These are phyloP conservation scores for Cynocephalus volans DNA, from an alignment of 2,113 vertebrate genomes.

Conservation along the genomic window DNA sequence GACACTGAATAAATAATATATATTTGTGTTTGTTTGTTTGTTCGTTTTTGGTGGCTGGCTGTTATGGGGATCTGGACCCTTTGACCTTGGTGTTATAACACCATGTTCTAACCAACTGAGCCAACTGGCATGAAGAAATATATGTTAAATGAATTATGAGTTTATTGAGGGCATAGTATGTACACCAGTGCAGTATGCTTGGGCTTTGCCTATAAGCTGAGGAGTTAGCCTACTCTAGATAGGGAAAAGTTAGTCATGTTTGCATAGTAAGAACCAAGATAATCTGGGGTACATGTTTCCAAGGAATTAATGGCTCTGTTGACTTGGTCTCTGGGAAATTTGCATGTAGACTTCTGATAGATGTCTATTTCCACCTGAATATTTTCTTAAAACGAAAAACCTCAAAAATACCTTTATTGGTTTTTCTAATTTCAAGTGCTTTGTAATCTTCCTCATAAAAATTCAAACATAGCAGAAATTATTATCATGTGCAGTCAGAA, in stretches of 20 bases:
- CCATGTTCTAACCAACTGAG: too few relatives aligned
- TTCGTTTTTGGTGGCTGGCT: too few relatives aligned
- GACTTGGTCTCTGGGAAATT: background rate
- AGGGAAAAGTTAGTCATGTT: background rate
- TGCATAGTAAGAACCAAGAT: background rate
- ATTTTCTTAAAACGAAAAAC: constrained; percentile 29
- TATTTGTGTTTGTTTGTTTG: too few relatives aligned
- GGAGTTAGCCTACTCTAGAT: background rate
- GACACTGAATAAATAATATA: background rate
- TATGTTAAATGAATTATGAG: background rate
- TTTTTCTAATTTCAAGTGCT: constrained; percentile 15
- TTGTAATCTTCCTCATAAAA: constrained; percentile 18
- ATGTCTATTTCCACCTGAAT: background rate
- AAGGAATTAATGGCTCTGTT: background rate
- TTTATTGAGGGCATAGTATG: background rate
- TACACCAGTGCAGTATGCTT: background rate
- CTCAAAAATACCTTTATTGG: background rate
- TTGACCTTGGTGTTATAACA: too few relatives aligned
- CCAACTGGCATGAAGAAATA: background rate
- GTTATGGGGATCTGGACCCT: too few relatives aligned
- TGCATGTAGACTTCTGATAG: background rate
- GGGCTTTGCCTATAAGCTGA: background rate
- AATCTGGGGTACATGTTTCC: background rate
- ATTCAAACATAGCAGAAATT: background rate
- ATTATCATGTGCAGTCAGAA: background rate